Evolutionary conservation across 2,797 vertebrate genomes (phyloP), one percentile per base, ranked within the genome.

Genomic region (Discoglossus pictus): DNA sequence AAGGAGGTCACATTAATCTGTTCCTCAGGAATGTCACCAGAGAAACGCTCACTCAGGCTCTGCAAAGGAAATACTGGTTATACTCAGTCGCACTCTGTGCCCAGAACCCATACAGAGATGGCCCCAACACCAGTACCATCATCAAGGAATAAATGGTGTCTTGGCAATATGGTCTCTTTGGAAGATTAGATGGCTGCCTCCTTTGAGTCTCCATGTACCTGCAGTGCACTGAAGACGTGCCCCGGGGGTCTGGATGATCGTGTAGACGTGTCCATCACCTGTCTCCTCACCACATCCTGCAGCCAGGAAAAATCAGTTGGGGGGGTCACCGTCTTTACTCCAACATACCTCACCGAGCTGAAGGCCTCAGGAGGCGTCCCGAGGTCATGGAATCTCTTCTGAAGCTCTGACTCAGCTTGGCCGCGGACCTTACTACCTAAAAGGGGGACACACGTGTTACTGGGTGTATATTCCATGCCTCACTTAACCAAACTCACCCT

Each of bases 301-400:
- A 93, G 80, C 46, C 71, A 20, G 6, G 59, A 81, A 83, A 91
- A 92, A 79, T 92, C 76, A 0, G 91, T 93, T 16, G 92, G 91
- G 2, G 89, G 89, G 0, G 70, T 79, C 56, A 92, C 71, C 27
- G 92, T 93, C 78, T 91, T 87, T 0, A 89, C 87, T 62, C 92
- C 92, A 4, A 92, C 82, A 2, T 93, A 93, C 82, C 92, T 88
- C 59, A 91, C 81, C 0, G 91, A 89, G 79, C 88, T 93, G 78
- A 93, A 93, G 68, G 91, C 91, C 51, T 92, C 89, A 0, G 91
- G 90, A 17, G 80, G 76, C 75, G 90, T 72, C 36, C 68, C 51
- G 61, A 91, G 80, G 17, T 92, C 90, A 42, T 91, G 89, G 39
- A 93, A 93, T n/a, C 91, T 85, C 75, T 86, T 91, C 76, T 91